A percentile compares a stretch with the other conserved stretches of the same genome.
Conservation (phyloP, 2,113 vertebrate species). For the Rhinichthys klamathensis region DNA sequence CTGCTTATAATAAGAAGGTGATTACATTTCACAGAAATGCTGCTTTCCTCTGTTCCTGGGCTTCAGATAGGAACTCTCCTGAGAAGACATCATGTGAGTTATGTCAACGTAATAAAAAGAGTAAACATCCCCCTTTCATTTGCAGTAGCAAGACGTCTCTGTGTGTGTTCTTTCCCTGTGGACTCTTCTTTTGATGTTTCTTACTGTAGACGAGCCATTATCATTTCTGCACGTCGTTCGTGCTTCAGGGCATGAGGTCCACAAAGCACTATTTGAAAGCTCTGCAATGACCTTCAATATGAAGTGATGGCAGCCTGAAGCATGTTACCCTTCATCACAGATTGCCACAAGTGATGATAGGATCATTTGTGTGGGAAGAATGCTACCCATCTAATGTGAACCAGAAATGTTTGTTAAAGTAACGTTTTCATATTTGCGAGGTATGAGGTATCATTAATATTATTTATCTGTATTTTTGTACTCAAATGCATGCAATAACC, state of each 20-base stretch:
- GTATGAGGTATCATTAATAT: not conserved
- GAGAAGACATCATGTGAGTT: conserved; percentile 25
- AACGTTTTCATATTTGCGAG: not conserved
- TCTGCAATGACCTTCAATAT: not conserved
- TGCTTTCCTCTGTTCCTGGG: not conserved
- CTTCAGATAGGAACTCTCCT: not conserved
- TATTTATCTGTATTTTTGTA: not conserved
- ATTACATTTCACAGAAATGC: not conserved
- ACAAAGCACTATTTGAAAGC: conserved; percentile 35
- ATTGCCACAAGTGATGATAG: not conserved
- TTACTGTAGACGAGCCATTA: not conserved
- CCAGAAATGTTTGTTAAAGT: too few relatives aligned
- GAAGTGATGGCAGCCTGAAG: conserved; percentile 15
- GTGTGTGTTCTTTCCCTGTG: conserved; percentile 5
- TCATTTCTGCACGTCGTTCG: not conserved
- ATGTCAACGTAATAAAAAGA: conserved; percentile 27
- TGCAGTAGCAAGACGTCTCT: not conserved
- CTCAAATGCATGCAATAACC: not conserved
- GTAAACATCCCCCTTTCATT: not conserved
- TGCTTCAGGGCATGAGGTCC: conserved; percentile 1
- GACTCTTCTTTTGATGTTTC: conserved; percentile 26
- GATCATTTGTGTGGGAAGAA: not conserved
- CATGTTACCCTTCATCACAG: conserved; percentile 14
- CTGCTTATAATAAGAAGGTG: not conserved
- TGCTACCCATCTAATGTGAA: not conserved